phyloP scores from a whole-genome alignment of 2,113 vertebrate species.

The Carlito syrichta region DNA sequence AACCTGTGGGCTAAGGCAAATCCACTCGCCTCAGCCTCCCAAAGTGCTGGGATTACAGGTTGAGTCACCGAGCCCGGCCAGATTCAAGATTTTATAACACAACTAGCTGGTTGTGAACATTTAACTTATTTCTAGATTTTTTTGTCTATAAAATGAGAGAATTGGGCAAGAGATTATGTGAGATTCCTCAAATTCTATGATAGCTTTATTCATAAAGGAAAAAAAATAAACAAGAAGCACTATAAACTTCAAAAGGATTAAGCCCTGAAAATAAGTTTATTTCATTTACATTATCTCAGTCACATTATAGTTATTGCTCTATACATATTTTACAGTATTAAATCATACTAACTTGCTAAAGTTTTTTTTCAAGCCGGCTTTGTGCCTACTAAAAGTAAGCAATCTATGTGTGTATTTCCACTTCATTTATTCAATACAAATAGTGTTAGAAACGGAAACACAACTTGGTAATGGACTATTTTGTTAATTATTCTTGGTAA shows the following conservation, averaged over 20 bases:
- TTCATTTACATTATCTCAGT: slow-evolving; percentile 43
- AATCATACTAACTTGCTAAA: not conserved
- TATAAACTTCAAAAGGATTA: slow-evolving; percentile 19
- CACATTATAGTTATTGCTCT: not conserved
- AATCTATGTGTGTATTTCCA: not conserved
- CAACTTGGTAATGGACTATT: not conserved
- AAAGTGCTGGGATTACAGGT: no score
- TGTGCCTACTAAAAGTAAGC: not conserved
- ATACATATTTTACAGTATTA: slow-evolving; percentile 71
- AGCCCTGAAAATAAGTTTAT: slow-evolving; percentile 45
- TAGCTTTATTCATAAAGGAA: slow-evolving; percentile 40
- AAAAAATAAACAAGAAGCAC: not conserved
- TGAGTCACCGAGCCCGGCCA: no score
- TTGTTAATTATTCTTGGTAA: slow-evolving; percentile 20
- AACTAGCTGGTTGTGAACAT: not conserved
- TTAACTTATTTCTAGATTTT: not conserved
- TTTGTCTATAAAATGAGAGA: slow-evolving; percentile 15
- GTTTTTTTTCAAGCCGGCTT: not conserved
- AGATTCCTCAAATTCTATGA: not conserved
- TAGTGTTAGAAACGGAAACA: not conserved
- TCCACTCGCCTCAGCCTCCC: no score
- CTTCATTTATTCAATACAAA: not conserved
- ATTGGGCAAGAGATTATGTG: not conserved
- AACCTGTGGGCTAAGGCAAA: no score
- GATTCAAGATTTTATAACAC: not conserved